Percentiles rank a stretch among this genome's conserved stretches.
phyloP scores from a whole-genome alignment of 2,888 invertebrate genomes.

The Sycophila texana region DNA sequence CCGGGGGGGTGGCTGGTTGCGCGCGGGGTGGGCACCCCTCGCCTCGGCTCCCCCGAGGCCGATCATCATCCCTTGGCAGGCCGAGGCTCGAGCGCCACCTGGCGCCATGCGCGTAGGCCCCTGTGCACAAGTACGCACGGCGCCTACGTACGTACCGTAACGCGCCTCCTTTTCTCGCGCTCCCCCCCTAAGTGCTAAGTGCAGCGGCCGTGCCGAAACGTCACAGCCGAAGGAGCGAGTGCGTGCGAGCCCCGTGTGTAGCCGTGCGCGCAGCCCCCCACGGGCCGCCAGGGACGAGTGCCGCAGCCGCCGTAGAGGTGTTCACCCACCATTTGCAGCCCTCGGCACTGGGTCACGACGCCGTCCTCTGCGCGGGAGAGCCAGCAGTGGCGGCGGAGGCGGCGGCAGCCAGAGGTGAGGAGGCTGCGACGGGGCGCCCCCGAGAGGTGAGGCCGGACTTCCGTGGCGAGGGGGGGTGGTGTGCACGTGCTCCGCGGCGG shows the following conservation, averaged over 20 bases:
- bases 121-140: conserved; percentile 5
- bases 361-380: too few species aligned
- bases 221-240: neutral
- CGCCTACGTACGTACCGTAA: neutral
- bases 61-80: conserved; percentile 25
- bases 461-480: too few species aligned
- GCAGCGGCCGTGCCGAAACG: neutral
- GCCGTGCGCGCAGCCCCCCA: too few species aligned
- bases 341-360: too few species aligned
- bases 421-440: too few species aligned
- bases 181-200: neutral
- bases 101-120: conserved; percentile 5
- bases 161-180: neutral
- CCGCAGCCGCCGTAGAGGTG: neutral
- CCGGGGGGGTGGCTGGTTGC: neutral
- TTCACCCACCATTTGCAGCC: conserved; percentile 61
- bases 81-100: conserved; percentile 29
- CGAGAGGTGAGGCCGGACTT: too few species aligned
- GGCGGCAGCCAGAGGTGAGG: too few species aligned
- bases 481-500: neutral
- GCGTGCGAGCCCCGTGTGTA: neutral
- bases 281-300: too few species aligned
- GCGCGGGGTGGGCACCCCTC: neutral
- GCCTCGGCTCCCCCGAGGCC: neutral
- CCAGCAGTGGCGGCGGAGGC: too few species aligned